Evolutionary conservation across 2,113 vertebrate species (phyloP).

Genomic region (Eidolon helvum): DNA sequence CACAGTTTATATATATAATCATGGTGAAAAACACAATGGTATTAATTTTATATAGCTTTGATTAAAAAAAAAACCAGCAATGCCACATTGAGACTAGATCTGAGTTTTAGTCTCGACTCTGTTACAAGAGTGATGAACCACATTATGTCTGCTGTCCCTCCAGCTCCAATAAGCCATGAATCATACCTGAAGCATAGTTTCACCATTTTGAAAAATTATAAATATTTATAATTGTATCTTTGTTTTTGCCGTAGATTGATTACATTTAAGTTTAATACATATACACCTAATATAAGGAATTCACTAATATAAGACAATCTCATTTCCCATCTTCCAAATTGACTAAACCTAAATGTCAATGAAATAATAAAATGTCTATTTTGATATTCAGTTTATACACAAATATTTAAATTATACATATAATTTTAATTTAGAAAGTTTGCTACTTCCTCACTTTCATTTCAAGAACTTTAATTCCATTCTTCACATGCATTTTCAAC

Average conservation of each 20-base stretch:
- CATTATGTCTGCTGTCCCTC: background rate
- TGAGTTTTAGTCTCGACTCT: background rate
- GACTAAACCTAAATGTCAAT: background rate
- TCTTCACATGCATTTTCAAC: background rate
- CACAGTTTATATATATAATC: background rate
- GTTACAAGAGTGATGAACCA: background rate
- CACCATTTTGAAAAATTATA: background rate
- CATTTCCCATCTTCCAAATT: background rate
- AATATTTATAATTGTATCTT: background rate
- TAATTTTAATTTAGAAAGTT: slow-evolving; percentile 12
- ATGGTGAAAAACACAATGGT: background rate
- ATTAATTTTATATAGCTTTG: background rate
- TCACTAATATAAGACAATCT: background rate
- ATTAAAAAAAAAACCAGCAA: background rate
- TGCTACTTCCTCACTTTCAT: background rate
- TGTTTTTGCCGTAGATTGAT: background rate
- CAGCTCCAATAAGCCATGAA: background rate
- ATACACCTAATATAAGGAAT: background rate
- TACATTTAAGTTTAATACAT: background rate
- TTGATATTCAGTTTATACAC: background rate
- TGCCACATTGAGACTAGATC: background rate
- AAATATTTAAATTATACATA: background rate
- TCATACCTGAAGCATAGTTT: background rate
- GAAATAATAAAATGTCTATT: background rate
- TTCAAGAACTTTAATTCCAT: background rate